These are phyloP conservation scores for Trypoxylus dichotomus DNA, from an alignment of 1,140 invertebrate genomes.

Conservation along the genomic window DNA sequence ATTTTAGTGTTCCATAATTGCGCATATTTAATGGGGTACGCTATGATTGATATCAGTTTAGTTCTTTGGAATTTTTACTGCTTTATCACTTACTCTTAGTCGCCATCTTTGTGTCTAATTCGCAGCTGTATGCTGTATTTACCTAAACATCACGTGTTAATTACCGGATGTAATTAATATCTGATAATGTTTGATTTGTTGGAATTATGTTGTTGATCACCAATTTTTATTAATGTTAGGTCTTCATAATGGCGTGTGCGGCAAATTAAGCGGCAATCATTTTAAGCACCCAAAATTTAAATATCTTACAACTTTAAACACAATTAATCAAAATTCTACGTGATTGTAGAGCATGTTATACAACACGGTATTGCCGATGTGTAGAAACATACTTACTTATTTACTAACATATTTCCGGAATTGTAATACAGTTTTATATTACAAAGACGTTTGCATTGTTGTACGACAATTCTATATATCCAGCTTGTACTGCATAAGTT, in stretches of 20 bases:
- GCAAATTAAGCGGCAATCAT: not conserved
- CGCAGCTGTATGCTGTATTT: not conserved
- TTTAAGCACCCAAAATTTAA: not conserved
- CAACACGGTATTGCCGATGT: too few species aligned
- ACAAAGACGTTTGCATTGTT: too few species aligned
- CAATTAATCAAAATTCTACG: too few species aligned
- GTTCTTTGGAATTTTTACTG: not conserved
- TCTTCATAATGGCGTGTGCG: not conserved
- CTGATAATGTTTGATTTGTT: not conserved
- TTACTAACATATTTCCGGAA: too few species aligned
- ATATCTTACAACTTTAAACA: too few species aligned
- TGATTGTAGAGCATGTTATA: too few species aligned
- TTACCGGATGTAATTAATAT: slow-evolving; percentile 1
- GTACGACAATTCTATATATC: too few species aligned
- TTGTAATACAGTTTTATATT: too few species aligned
- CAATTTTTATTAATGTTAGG: not conserved
- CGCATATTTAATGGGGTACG: too few species aligned
- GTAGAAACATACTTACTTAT: too few species aligned
- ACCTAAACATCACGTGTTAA: not conserved
- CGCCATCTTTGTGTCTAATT: not conserved
- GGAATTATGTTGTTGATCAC: not conserved
- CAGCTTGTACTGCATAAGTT: too few species aligned
- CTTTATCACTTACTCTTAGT: not conserved
- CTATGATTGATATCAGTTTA: too few species aligned
- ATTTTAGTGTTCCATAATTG: not conserved